Percentiles rank a stretch among this genome's conserved stretches.
Conservation (phyloP, 2,113 vertebrate genomes). For the Salminus brasiliensis region DNA sequence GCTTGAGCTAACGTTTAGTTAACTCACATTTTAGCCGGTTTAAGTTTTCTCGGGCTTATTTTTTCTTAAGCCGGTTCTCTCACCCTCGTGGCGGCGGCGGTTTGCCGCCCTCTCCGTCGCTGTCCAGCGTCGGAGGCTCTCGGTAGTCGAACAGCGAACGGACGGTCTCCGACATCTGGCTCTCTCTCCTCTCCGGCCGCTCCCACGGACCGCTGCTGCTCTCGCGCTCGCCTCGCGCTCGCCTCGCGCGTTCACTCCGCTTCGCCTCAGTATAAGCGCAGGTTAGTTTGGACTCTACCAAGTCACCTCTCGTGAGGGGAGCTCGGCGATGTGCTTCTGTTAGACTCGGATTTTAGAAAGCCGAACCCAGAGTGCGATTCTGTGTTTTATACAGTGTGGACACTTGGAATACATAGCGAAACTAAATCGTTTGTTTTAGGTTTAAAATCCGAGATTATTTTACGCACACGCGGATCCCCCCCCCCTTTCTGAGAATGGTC, state of each 20-base stretch:
- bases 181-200: constrained; percentile 43
- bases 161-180: constrained; percentile 74
- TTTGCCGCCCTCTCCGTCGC: constrained; percentile 71
- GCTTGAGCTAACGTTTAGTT: not conserved
- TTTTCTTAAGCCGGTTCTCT: constrained; percentile 48
- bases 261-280: constrained; percentile 64
- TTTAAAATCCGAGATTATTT: accelerated
- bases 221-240: constrained; percentile 62
- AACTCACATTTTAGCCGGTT: not conserved
- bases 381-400: too few species aligned
- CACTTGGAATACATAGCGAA: too few species aligned
- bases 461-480: not conserved
- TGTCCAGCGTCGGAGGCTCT: constrained; percentile 71
- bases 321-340: too few species aligned
- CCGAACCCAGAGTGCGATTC: too few species aligned
- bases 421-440: not conserved
- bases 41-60: not conserved
- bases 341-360: too few species aligned
- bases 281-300: constrained; percentile 72
- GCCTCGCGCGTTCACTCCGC: constrained; percentile 50
- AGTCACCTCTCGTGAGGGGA: not conserved
- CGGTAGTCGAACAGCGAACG: constrained; percentile 76
- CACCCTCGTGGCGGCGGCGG: constrained; percentile 72
- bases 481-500: constrained; percentile 57
- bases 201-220: constrained; percentile 52